These are phyloP conservation scores for Cryptocheilus praepositus DNA, from an alignment of 2,888 invertebrate species.

Conservation along the genomic window DNA sequence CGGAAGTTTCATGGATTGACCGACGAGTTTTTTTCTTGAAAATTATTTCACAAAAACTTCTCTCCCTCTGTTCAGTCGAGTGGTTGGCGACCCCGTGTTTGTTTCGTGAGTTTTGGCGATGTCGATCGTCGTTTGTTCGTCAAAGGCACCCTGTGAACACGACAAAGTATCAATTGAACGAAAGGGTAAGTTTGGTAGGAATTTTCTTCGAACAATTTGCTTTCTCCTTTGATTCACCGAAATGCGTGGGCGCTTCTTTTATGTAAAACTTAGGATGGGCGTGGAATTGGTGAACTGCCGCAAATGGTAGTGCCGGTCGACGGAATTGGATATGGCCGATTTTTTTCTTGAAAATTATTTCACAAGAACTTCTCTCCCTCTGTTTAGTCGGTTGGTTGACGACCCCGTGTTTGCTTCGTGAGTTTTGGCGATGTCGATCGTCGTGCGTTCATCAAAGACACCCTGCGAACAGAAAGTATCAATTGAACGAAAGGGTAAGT, in stretches of 20 bases:
- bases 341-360: no score
- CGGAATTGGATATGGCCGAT: not conserved
- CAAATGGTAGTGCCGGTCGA: constrained; percentile 59
- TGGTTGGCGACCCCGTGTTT: constrained; percentile 40
- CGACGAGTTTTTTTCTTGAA: not conserved
- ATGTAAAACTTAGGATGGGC: constrained; percentile 55
- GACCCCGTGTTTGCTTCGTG: constrained; percentile 40
- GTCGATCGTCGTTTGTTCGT: no score
- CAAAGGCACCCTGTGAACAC: not conserved
- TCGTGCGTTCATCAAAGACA: no score
- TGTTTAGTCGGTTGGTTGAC: no score
- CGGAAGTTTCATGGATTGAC: not conserved
- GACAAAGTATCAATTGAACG: constrained; percentile 17
- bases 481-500: constrained; percentile 23
- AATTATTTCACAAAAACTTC: no score
- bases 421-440: no score
- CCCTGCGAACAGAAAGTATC: not conserved
- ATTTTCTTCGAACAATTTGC: no score
- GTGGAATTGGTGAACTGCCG: constrained; percentile 61
- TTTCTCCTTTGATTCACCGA: not conserved
- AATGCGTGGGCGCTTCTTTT: constrained; percentile 16
- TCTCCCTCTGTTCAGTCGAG: no score
- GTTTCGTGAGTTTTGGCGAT: no score
- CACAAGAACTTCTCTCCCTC: no score
- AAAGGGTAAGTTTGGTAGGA: no score